Base-by-base conservation (phyloP, 2,888 invertebrate genomes). In the Hemithea aestivaria region DNA sequence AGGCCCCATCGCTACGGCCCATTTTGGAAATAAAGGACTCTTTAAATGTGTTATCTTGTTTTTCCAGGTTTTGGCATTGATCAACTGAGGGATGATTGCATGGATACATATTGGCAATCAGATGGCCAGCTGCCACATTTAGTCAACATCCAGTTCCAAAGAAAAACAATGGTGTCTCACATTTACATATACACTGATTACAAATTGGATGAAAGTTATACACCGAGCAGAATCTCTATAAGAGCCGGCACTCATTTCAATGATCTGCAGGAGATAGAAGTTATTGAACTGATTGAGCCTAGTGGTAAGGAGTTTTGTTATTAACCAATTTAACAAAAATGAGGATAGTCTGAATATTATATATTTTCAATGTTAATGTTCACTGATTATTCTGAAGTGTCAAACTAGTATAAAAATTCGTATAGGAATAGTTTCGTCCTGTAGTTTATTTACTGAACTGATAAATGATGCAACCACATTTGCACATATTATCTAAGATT, bases 91-190 rank as follows among this genome's bases (percentile, higher is more conserved):
- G 98, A 99, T 76, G 96, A 97, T 68, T 95, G 96, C 48, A 93
- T 96, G 78, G 99, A 99, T 56, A 97, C 98, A 2, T 99, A 98
- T 74, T 99, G 99, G 99, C 99, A 99, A 74, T 99, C 98, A 0
- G 99, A 99, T 79, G 99, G 99, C 0, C 98, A 98, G 56, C 89
- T 99, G 46, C 99, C 99, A 2, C 99, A 99, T 80, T 88, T 98
- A 48, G 97, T 99, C 0, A 99, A 98, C 68, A 96, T 99, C 50
- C 97, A 98, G 66, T 99, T 99, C 71, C 93, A 95, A 63, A 90
- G 94, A 48, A 98, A 98, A 81, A 99, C 97, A 0, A 96, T 96
- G 50, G 94, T 99, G 6, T 93, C 95, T 30, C 96, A 98, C 77
- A 94, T 99, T 51, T 97, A 96, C 72, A 94, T 99, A 46, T 99